Evolutionary conservation across 2,113 vertebrate species (phyloP), one percentile per base, ranked within the genome.

Genomic region (Argyrosomus japonicus): DNA sequence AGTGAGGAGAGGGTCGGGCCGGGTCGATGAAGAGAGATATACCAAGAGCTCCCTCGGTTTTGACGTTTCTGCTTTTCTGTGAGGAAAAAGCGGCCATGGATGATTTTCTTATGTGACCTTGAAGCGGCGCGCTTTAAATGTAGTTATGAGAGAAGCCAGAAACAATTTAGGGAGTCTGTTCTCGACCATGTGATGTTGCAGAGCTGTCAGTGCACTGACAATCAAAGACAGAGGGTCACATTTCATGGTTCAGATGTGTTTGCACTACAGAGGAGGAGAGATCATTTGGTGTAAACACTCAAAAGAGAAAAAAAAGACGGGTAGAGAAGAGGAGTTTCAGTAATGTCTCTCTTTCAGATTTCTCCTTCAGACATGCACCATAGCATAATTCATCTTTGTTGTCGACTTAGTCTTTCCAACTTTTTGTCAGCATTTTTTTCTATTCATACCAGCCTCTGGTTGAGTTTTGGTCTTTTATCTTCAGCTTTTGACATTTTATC

Each of bases 241-340:
- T 75, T 78, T 89, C 70, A 84, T 27, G 17, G 81, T 74, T 83
- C 81, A 82, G 27, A 81, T 68, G 71, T 45, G 67, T 84, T 75
- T 77, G 63, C 62, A 83, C 32, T 64, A n/a, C 76, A 61, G 63
- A 85, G 32, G 50, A 71, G 21, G 17, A 82, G 32, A 78, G 45
- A 76, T 64, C 48, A n/a, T 75, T 71, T 53, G 58, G 50, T 72
- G 19, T 53, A 77, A 77, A 79, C 70, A 65, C 62, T 73, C 8
- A 23, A 58, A 81, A 69, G 17, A 43, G 53, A 51, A 54, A 56
- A 36, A 36, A 40, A 40, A 40, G 1, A 40, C 36, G 57, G 10
- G 68, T 23, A 45, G 25, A 67, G 19, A 17, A 53, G 63, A 63
- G 53, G 12, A 10, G 56, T 27, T 58, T 54, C 29, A 53, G 62